These are phyloP conservation scores for Benthosema pterotum DNA, from an alignment of 2,797 vertebrate genomes.

Conservation along the genomic window DNA sequence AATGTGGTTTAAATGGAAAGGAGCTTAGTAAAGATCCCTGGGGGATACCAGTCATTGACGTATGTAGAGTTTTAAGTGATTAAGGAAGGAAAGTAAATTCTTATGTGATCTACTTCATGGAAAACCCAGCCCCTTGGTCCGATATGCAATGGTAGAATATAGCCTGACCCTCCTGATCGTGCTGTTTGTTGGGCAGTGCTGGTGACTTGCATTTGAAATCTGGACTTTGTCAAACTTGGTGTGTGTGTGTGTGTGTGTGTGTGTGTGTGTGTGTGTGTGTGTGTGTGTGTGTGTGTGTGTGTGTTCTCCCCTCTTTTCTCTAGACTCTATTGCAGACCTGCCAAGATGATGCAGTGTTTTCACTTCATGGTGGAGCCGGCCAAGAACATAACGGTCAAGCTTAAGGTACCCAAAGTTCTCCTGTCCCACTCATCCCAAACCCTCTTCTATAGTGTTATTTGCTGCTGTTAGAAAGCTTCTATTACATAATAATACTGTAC, in stretches of 20 bases:
- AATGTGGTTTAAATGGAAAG: no score
- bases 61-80: no score
- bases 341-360: conserved; percentile 84
- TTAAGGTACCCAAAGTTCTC: conserved; percentile 69
- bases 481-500: not conserved
- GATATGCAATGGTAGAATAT: not conserved
- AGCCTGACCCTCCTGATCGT: not conserved
- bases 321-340: conserved; percentile 23
- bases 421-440: not conserved
- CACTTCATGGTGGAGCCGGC: conserved; percentile 83
- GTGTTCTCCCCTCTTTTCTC: conserved; percentile 21
- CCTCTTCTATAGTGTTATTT: not conserved
- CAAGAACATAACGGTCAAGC: conserved; percentile 77
- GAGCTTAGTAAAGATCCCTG: no score
- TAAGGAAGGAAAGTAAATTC: no score
- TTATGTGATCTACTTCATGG: not conserved
- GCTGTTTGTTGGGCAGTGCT: not conserved
- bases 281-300: conserved; percentile 1
- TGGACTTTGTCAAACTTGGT: not conserved
- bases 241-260: conserved; percentile 11
- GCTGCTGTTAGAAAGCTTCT: not conserved
- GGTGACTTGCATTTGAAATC: not conserved
- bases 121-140: not conserved
- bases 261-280: conserved; percentile 6
- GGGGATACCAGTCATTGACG: no score